A percentile compares a stretch with the other conserved stretches of the same genome.
Evolutionary conservation across 2,113 vertebrate genomes (phyloP).

Genomic region (Cervus canadensis): DNA sequence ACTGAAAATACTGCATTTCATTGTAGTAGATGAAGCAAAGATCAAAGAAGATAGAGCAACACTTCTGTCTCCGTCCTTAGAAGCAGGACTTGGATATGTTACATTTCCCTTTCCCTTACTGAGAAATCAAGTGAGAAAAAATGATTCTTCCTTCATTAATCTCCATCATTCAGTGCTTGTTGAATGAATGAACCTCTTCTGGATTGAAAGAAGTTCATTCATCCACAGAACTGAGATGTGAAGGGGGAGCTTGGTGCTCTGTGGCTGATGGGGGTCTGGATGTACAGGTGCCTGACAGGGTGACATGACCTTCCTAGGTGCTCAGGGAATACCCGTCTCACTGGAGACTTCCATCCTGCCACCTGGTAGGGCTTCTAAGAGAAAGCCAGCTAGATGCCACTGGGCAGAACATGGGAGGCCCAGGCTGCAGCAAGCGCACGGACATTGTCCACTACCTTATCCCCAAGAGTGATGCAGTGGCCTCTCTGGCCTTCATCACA

Average conservation of each 20-base stretch:
- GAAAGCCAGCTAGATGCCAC: not conserved
- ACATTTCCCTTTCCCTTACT: not conserved
- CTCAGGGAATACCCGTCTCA: rapidly evolving
- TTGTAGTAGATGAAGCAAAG: not conserved
- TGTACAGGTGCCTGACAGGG: not conserved
- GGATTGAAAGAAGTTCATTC: not conserved
- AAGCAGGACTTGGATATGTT: not conserved
- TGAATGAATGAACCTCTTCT: not conserved
- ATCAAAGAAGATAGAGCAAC: not conserved
- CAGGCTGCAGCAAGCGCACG: not conserved
- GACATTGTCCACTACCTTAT: not conserved
- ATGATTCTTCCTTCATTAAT: not conserved
- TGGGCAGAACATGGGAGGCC: not conserved
- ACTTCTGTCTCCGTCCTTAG: not conserved
- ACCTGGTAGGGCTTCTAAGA: not conserved
- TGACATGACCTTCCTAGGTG: not conserved
- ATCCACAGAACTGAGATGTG: not conserved
- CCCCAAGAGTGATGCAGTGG: not conserved
- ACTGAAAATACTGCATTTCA: not conserved
- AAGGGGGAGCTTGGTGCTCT: not conserved
- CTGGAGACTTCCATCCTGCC: not conserved
- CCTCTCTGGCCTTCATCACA: not conserved
- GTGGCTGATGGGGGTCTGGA: not conserved
- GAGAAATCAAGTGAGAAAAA: not conserved
- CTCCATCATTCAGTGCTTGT: not conserved